Conservation (phyloP, 53 echinoderm and acorn worm species). For the Patiria pectinifera region DNA sequence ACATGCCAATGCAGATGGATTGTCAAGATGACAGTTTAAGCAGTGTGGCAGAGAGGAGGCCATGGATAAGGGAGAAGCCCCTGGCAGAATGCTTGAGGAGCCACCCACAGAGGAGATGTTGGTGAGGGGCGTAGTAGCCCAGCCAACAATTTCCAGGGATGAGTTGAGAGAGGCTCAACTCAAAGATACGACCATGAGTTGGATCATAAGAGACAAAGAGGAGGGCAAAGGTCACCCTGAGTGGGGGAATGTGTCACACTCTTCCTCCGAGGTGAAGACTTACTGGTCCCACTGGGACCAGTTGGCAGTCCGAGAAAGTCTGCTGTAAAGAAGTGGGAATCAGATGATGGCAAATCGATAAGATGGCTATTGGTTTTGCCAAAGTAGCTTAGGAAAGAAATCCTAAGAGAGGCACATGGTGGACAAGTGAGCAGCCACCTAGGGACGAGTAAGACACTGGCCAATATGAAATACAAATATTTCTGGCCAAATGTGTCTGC, state of each 20-base stretch:
- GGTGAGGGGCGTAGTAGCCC: too few relatives aligned
- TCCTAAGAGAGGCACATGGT: constrained; percentile 21
- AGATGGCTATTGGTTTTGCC: constrained; percentile 39
- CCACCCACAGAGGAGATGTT: too few relatives aligned
- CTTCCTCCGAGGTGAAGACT: too few relatives aligned
- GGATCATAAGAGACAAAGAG: too few relatives aligned
- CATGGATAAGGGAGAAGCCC: too few relatives aligned
- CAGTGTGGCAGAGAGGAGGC: not conserved
- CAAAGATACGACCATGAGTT: too few relatives aligned
- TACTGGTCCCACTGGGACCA: too few relatives aligned
- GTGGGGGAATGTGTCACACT: not conserved
- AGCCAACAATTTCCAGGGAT: too few relatives aligned
- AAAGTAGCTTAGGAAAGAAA: not conserved
- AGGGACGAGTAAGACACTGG: constrained; percentile 57
- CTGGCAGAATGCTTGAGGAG: too few relatives aligned
- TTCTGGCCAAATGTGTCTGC: constrained; percentile 68
- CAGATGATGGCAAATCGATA: constrained; percentile 39
- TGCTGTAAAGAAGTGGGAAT: constrained; percentile 57
- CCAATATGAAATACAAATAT: constrained; percentile 47
- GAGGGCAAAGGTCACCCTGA: too few relatives aligned
- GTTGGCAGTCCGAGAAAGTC: too few relatives aligned
- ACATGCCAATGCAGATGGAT: not conserved
- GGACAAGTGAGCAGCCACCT: not conserved
- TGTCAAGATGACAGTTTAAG: not conserved
- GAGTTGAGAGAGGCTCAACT: too few relatives aligned